A percentile compares a stretch with the other conserved stretches of the same genome.
Evolutionary conservation across 1,140 invertebrate genomes (phyloP).

Genomic region (Ectropis grisescens): DNA sequence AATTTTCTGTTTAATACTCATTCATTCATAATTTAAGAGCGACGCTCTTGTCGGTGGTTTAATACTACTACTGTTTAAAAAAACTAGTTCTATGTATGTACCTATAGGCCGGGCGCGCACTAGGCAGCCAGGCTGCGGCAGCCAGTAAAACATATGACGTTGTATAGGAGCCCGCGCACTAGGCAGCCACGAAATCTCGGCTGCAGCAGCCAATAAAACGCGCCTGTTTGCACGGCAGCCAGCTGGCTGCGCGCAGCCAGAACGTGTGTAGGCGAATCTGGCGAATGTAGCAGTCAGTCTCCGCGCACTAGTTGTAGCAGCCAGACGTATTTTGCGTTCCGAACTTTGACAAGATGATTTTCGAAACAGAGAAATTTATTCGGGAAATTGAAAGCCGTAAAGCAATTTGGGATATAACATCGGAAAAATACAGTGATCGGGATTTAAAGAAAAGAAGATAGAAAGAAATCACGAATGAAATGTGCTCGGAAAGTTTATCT

Average conservation of each 20-base stretch:
- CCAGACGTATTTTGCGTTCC: constrained; percentile 16
- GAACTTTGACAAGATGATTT: constrained; percentile 15
- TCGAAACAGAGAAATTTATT: constrained; percentile 21
- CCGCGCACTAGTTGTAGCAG: constrained; percentile 16
- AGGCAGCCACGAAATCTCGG: constrained; percentile 3
- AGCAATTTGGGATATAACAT: constrained; percentile 16
- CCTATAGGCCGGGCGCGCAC: too few species aligned
- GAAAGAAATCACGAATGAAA: constrained; percentile 10
- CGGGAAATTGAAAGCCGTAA: constrained; percentile 16
- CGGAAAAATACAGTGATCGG: constrained; percentile 17
- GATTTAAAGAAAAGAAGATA: constrained; percentile 21
- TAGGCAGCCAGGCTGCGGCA: constrained; percentile 9
- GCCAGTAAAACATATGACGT: constrained; percentile 8
- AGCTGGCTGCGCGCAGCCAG: constrained; percentile 16
- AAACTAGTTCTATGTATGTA: too few species aligned
- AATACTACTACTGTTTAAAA: too few species aligned
- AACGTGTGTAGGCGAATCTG: constrained; percentile 14
- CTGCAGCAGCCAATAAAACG: constrained; percentile 9
- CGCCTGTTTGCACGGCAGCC: constrained; percentile 13
- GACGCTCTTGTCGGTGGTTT: too few species aligned
- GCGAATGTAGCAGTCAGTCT: constrained; percentile 21
- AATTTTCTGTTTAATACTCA: too few species aligned
- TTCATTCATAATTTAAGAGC: too few species aligned
- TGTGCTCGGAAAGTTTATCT: constrained; percentile 10
- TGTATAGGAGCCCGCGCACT: constrained; percentile 8